A percentile compares a stretch with the other conserved stretches of the same genome.
These are phyloP conservation scores for Drosophila tristis DNA, from an alignment of 1,140 invertebrate genomes.

Conservation along the genomic window DNA sequence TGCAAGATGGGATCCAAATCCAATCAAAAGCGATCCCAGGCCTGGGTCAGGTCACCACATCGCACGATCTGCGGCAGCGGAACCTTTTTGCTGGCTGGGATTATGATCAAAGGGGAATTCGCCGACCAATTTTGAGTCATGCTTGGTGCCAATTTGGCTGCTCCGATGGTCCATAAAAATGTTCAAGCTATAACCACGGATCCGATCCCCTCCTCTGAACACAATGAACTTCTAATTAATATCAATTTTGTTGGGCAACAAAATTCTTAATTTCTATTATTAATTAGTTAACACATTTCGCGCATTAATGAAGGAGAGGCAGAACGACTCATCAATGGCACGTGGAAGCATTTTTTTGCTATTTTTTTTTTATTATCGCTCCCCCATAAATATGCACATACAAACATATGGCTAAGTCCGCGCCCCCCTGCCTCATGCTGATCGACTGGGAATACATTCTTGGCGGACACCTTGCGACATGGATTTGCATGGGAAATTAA, in stretches of 20 bases:
- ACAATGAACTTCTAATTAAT: conserved; percentile 70
- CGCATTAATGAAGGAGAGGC: conserved; percentile 51
- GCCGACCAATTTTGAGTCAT: conserved; percentile 59
- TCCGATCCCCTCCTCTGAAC: conserved; percentile 19
- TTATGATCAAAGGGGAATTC: conserved; percentile 31
- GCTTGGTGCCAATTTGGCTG: conserved; percentile 53
- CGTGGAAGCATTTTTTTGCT: conserved; percentile 55
- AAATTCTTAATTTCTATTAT: conserved; percentile 67
- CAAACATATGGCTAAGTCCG: conserved; percentile 15
- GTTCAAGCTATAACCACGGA: conserved; percentile 9
- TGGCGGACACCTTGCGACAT: conserved; percentile 34
- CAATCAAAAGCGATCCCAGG: conserved; percentile 13
- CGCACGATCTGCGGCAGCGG: conserved; percentile 25
- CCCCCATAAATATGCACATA: conserved; percentile 72
- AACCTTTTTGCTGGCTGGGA: background rate
- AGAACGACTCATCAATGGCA: conserved; percentile 56
- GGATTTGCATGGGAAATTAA: conserved; percentile 47
- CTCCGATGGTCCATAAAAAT: conserved; percentile 12
- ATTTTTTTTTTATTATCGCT: conserved; percentile 13
- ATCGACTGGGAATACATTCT: conserved; percentile 44
- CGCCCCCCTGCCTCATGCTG: background rate
- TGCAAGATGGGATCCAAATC: background rate
- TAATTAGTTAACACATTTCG: conserved; percentile 76
- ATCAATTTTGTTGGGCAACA: conserved; percentile 39
- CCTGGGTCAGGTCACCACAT: conserved; percentile 41